Conservation (phyloP, 2,113 vertebrate species). For the Gambusia affinis region DNA sequence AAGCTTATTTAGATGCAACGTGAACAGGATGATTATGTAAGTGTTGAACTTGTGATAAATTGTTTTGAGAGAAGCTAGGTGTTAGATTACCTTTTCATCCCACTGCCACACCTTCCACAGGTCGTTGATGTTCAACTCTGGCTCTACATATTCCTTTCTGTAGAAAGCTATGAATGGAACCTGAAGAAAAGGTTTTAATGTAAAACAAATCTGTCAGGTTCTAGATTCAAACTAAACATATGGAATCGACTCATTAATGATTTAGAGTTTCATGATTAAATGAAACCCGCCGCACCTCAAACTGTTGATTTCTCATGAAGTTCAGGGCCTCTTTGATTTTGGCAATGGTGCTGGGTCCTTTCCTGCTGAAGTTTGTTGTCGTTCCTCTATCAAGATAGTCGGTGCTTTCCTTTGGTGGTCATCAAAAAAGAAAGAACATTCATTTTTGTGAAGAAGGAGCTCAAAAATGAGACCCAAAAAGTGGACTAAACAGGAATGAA, state of each 20-base stretch:
- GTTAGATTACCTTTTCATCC: conserved; percentile 90
- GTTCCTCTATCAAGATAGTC: conserved; percentile 95
- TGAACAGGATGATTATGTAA: no score
- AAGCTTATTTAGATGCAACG: no score
- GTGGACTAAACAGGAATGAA: no score
- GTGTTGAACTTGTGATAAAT: not conserved
- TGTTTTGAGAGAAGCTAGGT: not conserved
- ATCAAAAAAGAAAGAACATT: not conserved
- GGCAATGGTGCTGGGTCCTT: conserved; percentile 95
- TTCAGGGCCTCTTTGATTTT: conserved; percentile 98
- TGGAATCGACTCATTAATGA: not conserved
- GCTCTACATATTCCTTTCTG: conserved; percentile 97
- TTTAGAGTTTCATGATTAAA: not conserved
- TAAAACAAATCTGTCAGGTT: not conserved
- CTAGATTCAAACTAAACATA: not conserved
- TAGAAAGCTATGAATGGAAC: conserved; percentile 99
- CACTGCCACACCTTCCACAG: conserved; percentile 99
- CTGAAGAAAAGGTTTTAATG: conserved; percentile 63
- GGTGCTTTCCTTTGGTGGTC: conserved; percentile 85
- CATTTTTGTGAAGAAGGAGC: not conserved
- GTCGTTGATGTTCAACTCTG: conserved; percentile 96
- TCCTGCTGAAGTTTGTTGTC: conserved; percentile 92
- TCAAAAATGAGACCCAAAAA: no score
- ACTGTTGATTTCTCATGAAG: conserved; percentile 98
- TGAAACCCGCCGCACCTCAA: conserved; percentile 85